Conservation (phyloP, 2,797 vertebrate genomes). For the Clarias fuscus region DNA sequence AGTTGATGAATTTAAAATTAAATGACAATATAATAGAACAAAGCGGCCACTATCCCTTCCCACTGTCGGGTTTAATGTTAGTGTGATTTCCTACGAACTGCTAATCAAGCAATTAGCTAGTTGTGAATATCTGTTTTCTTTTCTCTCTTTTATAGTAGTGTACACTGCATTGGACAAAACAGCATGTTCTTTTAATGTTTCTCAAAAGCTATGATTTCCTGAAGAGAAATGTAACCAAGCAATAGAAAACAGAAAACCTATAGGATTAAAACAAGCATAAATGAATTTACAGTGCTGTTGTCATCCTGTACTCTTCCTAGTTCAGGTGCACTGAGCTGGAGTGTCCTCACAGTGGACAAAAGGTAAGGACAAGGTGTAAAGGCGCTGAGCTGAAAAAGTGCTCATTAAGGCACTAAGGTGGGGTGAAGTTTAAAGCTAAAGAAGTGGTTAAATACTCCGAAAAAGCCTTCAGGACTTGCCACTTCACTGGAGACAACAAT, state of each 20-base stretch:
- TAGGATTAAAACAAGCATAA: not conserved
- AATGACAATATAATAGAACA: not conserved
- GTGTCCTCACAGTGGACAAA: conserved; percentile 7
- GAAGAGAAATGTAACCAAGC: not conserved
- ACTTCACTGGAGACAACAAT: conserved; percentile 11
- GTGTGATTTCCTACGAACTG: not conserved
- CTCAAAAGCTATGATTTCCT: not conserved
- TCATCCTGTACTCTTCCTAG: not conserved
- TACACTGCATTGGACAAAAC: not conserved
- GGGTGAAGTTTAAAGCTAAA: conserved; percentile 19
- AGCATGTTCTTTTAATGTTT: too few relatives aligned
- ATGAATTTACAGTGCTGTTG: conserved; percentile 8
- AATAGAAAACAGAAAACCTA: not conserved
- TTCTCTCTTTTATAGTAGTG: not conserved
- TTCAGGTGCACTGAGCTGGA: not conserved
- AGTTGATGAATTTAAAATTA: not conserved
- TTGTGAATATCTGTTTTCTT: not conserved
- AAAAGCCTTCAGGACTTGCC: conserved; percentile 22
- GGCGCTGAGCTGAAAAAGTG: conserved; percentile 17
- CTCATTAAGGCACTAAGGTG: conserved; percentile 19
- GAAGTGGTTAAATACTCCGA: conserved; percentile 23
- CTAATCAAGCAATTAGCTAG: not conserved
- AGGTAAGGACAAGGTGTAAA: not conserved
- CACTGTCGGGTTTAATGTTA: not conserved
- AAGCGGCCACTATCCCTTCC: not conserved